Conservation (phyloP, 30 jellyfish, hydroid and myxozoan genomes). For the Chrysaora quinquecirrha region DNA sequence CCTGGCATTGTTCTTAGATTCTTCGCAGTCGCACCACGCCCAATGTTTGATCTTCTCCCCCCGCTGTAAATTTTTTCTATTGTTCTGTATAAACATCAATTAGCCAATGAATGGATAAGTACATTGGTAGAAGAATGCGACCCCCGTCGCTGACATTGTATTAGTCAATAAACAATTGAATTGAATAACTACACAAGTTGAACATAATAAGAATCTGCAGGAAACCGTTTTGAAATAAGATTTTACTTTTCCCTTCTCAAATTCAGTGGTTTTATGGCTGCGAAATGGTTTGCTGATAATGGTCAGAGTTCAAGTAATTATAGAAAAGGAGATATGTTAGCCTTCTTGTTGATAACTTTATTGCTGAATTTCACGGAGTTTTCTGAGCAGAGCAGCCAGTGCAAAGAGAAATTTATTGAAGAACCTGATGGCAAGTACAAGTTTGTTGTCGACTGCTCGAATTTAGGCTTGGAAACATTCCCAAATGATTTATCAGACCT, state of each 20-base stretch:
- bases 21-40: no score
- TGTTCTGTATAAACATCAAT: no score
- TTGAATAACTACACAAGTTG: conserved; percentile 43
- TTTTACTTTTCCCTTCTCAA: conserved; percentile 40
- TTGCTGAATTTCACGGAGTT: conserved; percentile 16
- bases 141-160: conserved; percentile 67
- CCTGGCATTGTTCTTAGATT: no score
- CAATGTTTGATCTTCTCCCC: no score
- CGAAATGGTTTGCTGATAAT: conserved; percentile 5
- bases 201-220: conserved; percentile 26
- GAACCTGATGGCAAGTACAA: conserved; percentile 67
- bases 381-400: conserved; percentile 55
- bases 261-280: conserved; percentile 5
- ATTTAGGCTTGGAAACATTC: conserved; percentile 78
- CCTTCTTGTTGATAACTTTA: conserved; percentile 27
- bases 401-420: conserved; percentile 42
- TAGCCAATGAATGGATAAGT: not conserved
- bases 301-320: not conserved
- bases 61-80: no score
- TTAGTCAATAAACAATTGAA: conserved; percentile 65
- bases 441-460: conserved; percentile 91
- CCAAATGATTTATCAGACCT: conserved; percentile 77
- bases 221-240: conserved; percentile 21
- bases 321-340: not conserved
- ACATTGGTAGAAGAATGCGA: not conserved